These are phyloP conservation scores for Cynopterus brachyotis DNA, from an alignment of 2,113 vertebrate species.

Conservation along the genomic window DNA sequence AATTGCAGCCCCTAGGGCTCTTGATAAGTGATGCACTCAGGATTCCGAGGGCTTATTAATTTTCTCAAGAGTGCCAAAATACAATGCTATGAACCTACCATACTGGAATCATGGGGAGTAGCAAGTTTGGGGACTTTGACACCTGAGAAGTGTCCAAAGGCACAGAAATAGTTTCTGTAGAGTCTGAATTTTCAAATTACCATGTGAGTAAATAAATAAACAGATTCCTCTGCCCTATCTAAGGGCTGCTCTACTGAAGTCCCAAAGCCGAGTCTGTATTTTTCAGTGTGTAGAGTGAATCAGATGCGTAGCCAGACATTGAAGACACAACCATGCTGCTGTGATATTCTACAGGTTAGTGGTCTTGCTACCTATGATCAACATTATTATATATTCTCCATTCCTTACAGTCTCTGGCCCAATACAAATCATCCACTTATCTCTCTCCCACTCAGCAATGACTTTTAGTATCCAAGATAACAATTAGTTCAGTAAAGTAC, in stretches of 20 bases:
- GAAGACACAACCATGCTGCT: background rate
- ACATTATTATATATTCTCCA: background rate
- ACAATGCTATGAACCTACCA: background rate
- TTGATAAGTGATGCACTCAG: background rate
- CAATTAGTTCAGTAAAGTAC: background rate
- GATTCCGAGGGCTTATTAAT: background rate
- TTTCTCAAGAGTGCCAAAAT: background rate
- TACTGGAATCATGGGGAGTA: background rate
- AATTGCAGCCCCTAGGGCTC: background rate
- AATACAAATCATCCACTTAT: background rate
- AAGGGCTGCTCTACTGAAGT: background rate
- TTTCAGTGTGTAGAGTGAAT: background rate
- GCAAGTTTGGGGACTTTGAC: background rate
- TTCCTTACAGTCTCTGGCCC: background rate
- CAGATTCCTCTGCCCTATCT: background rate
- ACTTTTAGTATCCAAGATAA: background rate
- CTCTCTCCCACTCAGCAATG: background rate
- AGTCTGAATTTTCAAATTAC: background rate
- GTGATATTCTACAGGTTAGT: background rate
- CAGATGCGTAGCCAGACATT: background rate
- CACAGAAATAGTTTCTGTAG: background rate
- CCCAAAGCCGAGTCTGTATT: background rate
- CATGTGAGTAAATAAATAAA: background rate
- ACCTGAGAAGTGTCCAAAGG: background rate
- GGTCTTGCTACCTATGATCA: background rate